Evolutionary conservation across 35 echinoderm and acorn worm species (phyloP).

Genomic region (Strongylocentrotus purpuratus): DNA sequence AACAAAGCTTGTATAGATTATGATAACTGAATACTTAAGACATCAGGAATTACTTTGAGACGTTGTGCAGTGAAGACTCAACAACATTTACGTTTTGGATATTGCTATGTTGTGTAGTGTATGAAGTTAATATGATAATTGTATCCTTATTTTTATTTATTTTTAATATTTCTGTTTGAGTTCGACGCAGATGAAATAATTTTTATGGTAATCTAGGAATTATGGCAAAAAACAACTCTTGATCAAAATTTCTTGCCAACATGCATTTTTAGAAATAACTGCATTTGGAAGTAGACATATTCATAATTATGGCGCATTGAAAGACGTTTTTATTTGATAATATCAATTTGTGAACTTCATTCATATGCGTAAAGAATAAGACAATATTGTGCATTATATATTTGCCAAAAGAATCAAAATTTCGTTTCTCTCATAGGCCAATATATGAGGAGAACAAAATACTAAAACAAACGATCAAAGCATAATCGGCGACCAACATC

Average conservation of each 20-base stretch:
- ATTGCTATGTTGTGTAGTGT: not conserved
- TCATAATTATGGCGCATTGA: not conserved
- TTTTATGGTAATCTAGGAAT: no score
- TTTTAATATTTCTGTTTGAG: not conserved
- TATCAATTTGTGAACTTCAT: not conserved
- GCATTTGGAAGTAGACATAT: not conserved
- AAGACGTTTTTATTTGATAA: not conserved
- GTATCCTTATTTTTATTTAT: not conserved
- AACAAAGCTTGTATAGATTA: not conserved
- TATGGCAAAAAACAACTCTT: not conserved
- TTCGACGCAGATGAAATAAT: not conserved
- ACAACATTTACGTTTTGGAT: not conserved
- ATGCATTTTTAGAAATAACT: not conserved
- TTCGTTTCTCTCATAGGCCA: not conserved
- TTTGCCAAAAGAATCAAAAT: not conserved
- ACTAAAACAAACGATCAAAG: not conserved
- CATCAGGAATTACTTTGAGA: not conserved
- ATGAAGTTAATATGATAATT: not conserved
- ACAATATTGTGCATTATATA: not conserved
- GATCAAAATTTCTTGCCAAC: not conserved
- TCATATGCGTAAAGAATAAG: not conserved
- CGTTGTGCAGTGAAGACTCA: not conserved
- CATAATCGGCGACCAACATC: not conserved
- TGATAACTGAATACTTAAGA: not conserved
- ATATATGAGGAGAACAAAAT: not conserved